Conservation (phyloP, 2,113 vertebrate genomes). For the Verasper variegatus region DNA sequence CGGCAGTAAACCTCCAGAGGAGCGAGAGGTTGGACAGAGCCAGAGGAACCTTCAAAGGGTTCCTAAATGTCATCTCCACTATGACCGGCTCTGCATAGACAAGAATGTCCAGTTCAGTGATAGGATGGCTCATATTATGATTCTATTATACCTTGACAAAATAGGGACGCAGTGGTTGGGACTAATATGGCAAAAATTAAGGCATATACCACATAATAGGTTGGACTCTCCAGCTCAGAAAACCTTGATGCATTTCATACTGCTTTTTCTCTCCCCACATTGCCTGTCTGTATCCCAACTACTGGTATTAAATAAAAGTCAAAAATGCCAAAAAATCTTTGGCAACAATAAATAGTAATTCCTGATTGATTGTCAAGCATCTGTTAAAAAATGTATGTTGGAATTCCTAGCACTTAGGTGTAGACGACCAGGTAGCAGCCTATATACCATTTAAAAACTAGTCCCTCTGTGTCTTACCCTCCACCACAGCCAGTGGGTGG, state of each 20-base stretch:
- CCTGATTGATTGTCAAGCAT: not conserved
- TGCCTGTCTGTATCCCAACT: not conserved
- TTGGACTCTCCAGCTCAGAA: too few relatives aligned
- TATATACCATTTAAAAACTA: not conserved
- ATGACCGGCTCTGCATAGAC: conserved; percentile 89
- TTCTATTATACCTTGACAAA: not conserved
- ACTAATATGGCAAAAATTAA: not conserved
- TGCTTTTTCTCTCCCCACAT: too few relatives aligned
- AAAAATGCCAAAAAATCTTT: too few relatives aligned
- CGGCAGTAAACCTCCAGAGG: conserved; percentile 92
- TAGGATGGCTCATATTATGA: not conserved
- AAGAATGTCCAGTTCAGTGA: not conserved
- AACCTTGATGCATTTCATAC: too few relatives aligned
- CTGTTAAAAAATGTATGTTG: not conserved
- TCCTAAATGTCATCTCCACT: conserved; percentile 94
- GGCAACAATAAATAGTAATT: not conserved
- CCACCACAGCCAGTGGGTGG: conserved; percentile 90
- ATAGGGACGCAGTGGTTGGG: not conserved
- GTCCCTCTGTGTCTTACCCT: conserved; percentile 81
- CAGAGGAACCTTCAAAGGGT: conserved; percentile 94
- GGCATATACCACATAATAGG: not conserved
- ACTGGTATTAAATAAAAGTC: too few relatives aligned
- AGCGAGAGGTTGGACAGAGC: conserved; percentile 90
- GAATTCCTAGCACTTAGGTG: not conserved
- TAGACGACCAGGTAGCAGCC: not conserved